Conservation (phyloP, 1,140 invertebrate genomes). For the Temnothorax nylanderi region DNA sequence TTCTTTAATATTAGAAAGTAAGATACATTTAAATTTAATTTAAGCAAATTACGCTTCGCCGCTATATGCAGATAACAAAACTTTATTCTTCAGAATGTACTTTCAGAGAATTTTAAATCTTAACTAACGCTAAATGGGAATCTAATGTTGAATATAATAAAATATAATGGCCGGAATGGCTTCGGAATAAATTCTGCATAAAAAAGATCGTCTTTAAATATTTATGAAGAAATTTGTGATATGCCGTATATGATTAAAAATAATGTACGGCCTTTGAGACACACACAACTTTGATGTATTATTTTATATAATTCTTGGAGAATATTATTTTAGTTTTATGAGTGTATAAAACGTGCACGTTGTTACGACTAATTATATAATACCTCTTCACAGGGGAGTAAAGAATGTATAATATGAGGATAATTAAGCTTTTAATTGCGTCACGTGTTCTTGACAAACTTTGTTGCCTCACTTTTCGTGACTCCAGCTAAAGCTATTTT, state of each 20-base stretch:
- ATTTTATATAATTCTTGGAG: neutral
- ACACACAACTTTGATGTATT: neutral
- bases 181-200: neutral
- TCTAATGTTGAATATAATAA: neutral
- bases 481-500: slow-evolving; percentile 32
- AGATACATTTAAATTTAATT: neutral
- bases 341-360: slow-evolving; percentile 8
- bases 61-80: neutral
- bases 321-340: neutral
- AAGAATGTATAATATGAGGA: slow-evolving; percentile 27
- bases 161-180: neutral
- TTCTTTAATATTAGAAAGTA: neutral
- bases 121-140: neutral
- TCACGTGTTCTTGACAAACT: neutral
- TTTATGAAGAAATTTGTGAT: neutral
- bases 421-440: slow-evolving; percentile 47
- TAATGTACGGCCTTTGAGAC: neutral
- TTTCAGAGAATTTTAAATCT: neutral
- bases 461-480: slow-evolving; percentile 29
- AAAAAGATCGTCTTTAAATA: neutral
- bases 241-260: neutral
- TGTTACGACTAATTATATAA: slow-evolving; percentile 46
- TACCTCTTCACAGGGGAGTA: neutral
- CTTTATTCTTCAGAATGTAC: neutral
- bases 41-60: neutral